A percentile compares a stretch with the other conserved stretches of the same genome.
Conservation (phyloP, 2,113 vertebrate species). For the Gnathonemus longibarbis region DNA sequence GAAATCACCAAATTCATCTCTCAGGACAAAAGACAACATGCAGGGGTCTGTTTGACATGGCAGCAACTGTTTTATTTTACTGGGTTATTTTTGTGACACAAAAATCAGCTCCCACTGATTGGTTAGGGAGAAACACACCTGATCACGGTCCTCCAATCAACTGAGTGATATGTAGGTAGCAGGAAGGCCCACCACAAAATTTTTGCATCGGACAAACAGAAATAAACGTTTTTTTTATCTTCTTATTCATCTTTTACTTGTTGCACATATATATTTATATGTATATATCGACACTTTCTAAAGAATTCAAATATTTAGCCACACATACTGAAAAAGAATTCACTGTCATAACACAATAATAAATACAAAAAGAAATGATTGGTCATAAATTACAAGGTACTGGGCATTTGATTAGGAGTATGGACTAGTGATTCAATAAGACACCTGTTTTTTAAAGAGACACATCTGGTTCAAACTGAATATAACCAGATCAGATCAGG, state of each 20-base stretch:
- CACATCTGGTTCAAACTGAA: neutral
- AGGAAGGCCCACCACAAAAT: conserved; percentile 72
- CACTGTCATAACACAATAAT: conserved; percentile 94
- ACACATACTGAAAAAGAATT: conserved; percentile 90
- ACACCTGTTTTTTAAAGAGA: conserved; percentile 31
- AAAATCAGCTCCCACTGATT: conserved; percentile 12
- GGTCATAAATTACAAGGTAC: conserved; percentile 67
- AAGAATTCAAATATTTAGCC: conserved; percentile 95
- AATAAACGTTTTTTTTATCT: conserved; percentile 59
- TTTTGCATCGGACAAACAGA: conserved; percentile 94
- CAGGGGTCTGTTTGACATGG: conserved; percentile 6
- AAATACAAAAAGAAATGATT: conserved; percentile 74
- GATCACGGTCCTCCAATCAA: conserved; percentile 63
- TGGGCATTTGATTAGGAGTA: conserved; percentile 57
- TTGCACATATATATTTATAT: conserved; percentile 77
- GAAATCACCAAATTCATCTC: neutral
- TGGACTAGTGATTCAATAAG: conserved; percentile 38
- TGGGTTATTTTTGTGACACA: conserved; percentile 13
- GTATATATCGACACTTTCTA: conserved; percentile 88
- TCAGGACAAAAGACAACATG: conserved; percentile 2
- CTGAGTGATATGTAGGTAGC: conserved; percentile 81
- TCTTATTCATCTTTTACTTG: conserved; percentile 68
- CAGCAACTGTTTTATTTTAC: conserved; percentile 6
- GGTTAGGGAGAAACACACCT: conserved; percentile 54
- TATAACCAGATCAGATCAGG: neutral